Evolutionary conservation across 2,113 vertebrate genomes (phyloP), one percentile per base, ranked within the genome.

Genomic region (Epinephelus fuscoguttatus): DNA sequence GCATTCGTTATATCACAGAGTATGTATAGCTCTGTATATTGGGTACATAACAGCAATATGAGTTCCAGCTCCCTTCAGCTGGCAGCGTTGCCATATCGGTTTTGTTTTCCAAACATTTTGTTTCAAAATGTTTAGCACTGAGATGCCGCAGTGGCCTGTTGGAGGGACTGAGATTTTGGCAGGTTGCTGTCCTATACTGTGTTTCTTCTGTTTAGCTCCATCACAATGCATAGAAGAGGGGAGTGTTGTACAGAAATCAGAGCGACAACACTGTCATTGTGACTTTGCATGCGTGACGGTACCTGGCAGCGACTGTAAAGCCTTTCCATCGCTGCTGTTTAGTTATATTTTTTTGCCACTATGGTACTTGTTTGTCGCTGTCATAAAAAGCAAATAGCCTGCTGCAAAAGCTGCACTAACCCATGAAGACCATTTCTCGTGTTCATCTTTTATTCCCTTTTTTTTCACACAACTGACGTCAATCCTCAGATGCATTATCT

Each of bases 131-230:
- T 80, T 70, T 14, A 68, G 70, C 52, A 50, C 50, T 37, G 18
- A 81, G 69, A 75, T 2, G n/a, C 52, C 15, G 40, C 69, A 6
- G 12, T 27, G 23, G 70, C 57, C 77, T 63, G 50, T 68, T 13
- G 11, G 27, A 70, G 57, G 53, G 25, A 73, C 18, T 52, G 15
- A 61, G 21, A 73, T 47, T 70, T 79, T 90, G 81, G 47, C 70
- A 83, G 72, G 78, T 64, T 66, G 14, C 79, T 70, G 62, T 62
- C 50, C 23, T 64, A 9, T 6, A 49, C 50, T 49, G 40, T 53
- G 53, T 80, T 89, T 64, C 40, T 57, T 61, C 63, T 85, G 75
- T 85, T 89, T 64, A 64, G 70, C 75, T 68, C 66, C 55, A 68
- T 84, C n/a, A 37, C 47, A 33, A 33, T 53, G 42, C 1, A 3